Percentiles rank a stretch among this genome's conserved stretches.
phyloP scores from a whole-genome alignment of 2,113 vertebrate genomes.

The Alligator mississippiensis region DNA sequence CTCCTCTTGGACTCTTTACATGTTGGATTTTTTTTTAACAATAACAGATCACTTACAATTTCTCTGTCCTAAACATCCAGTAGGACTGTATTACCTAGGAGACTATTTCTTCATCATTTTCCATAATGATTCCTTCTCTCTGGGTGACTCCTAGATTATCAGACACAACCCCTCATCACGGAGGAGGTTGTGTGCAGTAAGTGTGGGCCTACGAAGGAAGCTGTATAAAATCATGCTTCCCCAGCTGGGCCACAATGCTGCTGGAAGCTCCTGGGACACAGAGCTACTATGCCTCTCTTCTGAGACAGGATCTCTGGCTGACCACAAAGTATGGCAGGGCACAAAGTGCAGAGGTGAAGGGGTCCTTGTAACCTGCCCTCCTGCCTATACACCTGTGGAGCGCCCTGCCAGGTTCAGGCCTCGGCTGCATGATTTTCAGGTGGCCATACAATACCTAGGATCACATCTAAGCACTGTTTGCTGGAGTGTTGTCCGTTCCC shows the following conservation, averaged over 20 bases:
- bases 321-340: neutral
- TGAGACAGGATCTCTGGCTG: neutral
- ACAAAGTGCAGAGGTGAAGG: neutral
- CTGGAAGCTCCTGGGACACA: neutral
- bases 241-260: neutral
- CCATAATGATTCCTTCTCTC: neutral
- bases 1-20: neutral
- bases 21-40: neutral
- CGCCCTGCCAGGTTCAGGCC: no score
- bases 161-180: neutral
- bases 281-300: neutral
- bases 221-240: neutral
- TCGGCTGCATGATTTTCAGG: neutral
- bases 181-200: neutral
- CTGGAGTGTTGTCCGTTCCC: neutral
- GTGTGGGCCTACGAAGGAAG: neutral
- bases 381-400: neutral
- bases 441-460: neutral
- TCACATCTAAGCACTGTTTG: neutral
- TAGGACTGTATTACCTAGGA: neutral
- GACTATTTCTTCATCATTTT: neutral
- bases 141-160: neutral
- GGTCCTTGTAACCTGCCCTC: rapidly evolving
- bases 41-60: neutral
- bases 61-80: neutral